Evolutionary conservation across 2,888 invertebrate species (phyloP), one percentile per base, ranked within the genome.

Genomic region (Cerceris rybyensis): DNA sequence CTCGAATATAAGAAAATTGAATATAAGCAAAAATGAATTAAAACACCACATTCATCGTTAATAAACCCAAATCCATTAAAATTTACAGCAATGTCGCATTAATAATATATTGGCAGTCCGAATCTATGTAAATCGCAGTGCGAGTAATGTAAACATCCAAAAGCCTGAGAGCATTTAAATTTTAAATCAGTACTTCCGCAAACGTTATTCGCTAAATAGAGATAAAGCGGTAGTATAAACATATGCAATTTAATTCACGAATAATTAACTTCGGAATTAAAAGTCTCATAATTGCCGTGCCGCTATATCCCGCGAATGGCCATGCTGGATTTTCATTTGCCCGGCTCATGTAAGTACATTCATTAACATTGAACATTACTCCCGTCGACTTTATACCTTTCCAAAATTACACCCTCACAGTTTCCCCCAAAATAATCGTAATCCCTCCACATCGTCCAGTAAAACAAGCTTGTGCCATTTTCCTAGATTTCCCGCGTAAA

Each of bases 191-290:
- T 58, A 63, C 68, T 78, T 81, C 68, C 72, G 13, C 69, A 50
- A 70, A 70, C 61, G 73, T 78, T 83, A 75, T 81, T 75, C 61
- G 54, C 60, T 64, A 67, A 70, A 75, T 57, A 59, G 73, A 69
- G 70, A 70, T 42, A 64, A 60, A 58, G 65, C 43, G 54, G 68
- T 42, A 14, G 54, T 50, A 69, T 66, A 55, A 63, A 43, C 66
- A 61, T 50, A 70, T 70, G 78, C 60, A 73, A 75, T 75, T 80
- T 83, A 83, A 81, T 81, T 83, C 14, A 70, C 78, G 78, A 73
- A 83, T 71, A 81, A 83, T 83, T 83, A 83, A 73, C 68, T 66
- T 75, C 42, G 55, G 75, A 83, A 78, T 83, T 78, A 83, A 83
- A 83, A 83, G 66, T 60, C 70, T 73, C 50, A 72, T 75, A 66